phyloP scores from a whole-genome alignment of 1,140 invertebrate genomes.

The Ridgeia piscesae region DNA sequence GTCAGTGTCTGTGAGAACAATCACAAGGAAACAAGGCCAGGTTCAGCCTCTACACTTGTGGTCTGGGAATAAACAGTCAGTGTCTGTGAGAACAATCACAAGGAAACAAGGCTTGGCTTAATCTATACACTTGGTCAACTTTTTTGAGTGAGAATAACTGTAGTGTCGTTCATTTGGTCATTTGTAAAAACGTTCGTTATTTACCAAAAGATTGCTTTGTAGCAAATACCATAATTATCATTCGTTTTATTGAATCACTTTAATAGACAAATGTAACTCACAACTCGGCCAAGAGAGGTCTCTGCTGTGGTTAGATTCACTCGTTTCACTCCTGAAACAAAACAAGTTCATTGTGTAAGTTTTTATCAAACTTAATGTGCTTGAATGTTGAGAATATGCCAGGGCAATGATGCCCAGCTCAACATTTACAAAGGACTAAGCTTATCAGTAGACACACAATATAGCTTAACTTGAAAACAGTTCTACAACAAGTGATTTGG shows the following conservation, averaged over 20 bases:
- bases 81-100: too few relatives aligned
- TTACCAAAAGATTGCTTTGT: neutral
- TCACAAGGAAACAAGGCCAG: too few relatives aligned
- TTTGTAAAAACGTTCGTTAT: neutral
- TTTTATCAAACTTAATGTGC: neutral
- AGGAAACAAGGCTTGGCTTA: too few relatives aligned
- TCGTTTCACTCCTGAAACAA: slow-evolving; percentile 41
- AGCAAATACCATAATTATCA: neutral
- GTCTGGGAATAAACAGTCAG: too few relatives aligned
- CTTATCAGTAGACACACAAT: neutral
- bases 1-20: too few relatives aligned
- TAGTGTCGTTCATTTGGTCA: too few relatives aligned
- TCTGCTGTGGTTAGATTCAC: slow-evolving; percentile 47
- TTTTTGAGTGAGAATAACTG: too few relatives aligned
- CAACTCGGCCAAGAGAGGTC: slow-evolving; percentile 49
- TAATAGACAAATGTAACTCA: slow-evolving; percentile 31
- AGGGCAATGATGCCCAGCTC: neutral
- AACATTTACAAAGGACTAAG: neutral
- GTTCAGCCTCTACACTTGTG: too few relatives aligned
- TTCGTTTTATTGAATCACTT: neutral
- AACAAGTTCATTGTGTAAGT: neutral
- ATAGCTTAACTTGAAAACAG: neutral
- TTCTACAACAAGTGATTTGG: neutral
- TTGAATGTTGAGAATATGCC: neutral
- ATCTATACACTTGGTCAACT: too few relatives aligned